Base-by-base conservation (phyloP, 2,113 vertebrate genomes). In the Psephotus haematonotus region DNA sequence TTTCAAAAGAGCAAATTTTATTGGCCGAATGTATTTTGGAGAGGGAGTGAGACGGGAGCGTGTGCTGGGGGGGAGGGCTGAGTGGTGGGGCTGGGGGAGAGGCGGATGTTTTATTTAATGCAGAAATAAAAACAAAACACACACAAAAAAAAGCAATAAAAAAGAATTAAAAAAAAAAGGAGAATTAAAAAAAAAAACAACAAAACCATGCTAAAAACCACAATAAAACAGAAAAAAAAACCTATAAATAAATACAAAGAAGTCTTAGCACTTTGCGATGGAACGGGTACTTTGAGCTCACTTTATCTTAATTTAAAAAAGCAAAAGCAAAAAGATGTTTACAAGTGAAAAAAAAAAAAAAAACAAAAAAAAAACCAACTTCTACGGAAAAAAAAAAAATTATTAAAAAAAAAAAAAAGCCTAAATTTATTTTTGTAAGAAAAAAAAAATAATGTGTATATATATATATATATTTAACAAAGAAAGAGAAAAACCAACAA, bases 21-120 rank as follows among this genome's bases (percentile, higher is more conserved):
- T 82, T 91, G 94, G 96, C 87, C 57, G 90, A 92, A 86, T 86
- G 46, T 70, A 95, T 94, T 82, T 67, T 71, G 76, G 86, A 68
- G 86, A 27, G 55, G 86, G 92, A 83, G 82, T 82, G 76, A 68
- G 46, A 47, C 44, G 47, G 72, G 71, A 46, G 79, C 50, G 95
- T 85, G 81, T 81, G 88, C 72, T 59, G 83, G 92, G 86, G 86
- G 50, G 29, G 41, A 43, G 52, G 52, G 28, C 28, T 29, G 50
- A 29, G 50, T 53, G 50, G 50, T 11, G 50, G 50, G 50, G 50
- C 28, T 17, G 50, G 50, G 28, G 50, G 50, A 52, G 50, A 52
- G 50, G 16, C 27, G 50, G 50, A 52, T 52, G 50, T 52, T 52
- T 52, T 52, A 52, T 52, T 52, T 52, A 52, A 52, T 52, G 27